These are phyloP conservation scores for Lissocephala sabroskyi DNA, from an alignment of 2,888 invertebrate genomes.

Conservation along the genomic window DNA sequence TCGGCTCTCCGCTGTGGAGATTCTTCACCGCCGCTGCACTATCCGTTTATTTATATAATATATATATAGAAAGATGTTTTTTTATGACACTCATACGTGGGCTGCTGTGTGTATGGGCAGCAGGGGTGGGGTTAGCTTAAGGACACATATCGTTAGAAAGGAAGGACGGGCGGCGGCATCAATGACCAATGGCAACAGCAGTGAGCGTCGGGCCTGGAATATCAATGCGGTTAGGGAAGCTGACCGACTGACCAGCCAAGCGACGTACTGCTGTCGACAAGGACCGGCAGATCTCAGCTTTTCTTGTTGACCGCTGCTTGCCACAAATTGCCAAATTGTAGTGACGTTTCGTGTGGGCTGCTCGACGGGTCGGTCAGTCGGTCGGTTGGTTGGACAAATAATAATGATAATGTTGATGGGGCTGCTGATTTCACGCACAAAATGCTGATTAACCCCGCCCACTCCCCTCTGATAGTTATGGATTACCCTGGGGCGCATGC, in stretches of 20 bases:
- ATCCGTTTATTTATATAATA: background rate
- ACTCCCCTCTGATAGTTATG: no score
- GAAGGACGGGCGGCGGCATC: conserved; percentile 28
- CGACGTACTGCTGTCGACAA: no score
- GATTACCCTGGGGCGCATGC: no score
- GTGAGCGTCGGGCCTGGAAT: conserved; percentile 48
- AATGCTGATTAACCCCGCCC: conserved; percentile 40
- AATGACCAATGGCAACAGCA: conserved; percentile 59
- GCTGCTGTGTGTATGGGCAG: no score
- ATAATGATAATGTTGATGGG: conserved; percentile 43
- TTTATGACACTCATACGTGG: no score
- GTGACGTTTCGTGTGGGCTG: conserved; percentile 16
- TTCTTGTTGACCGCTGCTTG: conserved; percentile 29
- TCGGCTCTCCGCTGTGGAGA: no score
- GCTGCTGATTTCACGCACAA: conserved; percentile 44
- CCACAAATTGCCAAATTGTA: conserved; percentile 56
- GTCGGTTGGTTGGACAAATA: conserved; percentile 48
- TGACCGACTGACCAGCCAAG: conserved; percentile 15
- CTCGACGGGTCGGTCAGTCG: conserved; percentile 15
- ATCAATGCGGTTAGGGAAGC: conserved; percentile 47
- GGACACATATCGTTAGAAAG: conserved; percentile 56
- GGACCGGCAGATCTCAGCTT: conserved; percentile 14
- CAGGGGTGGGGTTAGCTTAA: conserved; percentile 41
- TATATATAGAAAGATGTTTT: conserved; percentile 51
- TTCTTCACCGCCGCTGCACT: no score